Conservation (phyloP, 2,113 vertebrate species). For the Aythya baeri region DNA sequence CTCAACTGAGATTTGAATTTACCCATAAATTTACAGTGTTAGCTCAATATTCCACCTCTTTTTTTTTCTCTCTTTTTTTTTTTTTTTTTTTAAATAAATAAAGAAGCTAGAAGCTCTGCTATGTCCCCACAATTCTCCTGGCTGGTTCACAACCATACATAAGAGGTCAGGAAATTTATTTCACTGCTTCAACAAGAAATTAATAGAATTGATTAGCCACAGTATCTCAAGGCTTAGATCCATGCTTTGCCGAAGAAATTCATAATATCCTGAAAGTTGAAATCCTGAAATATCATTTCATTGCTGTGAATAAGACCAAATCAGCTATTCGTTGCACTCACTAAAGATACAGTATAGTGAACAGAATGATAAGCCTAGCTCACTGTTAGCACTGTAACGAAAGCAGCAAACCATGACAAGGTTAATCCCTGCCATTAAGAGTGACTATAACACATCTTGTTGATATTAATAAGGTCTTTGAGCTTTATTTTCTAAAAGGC, state of each 20-base stretch:
- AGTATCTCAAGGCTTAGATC: constrained; percentile 62
- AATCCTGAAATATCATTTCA: constrained; percentile 68
- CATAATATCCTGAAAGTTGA: constrained; percentile 61
- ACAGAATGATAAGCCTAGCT: constrained; percentile 49
- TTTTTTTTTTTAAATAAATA: not conserved
- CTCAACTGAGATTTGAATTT: not conserved
- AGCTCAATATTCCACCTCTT: not conserved
- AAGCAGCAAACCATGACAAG: constrained; percentile 68
- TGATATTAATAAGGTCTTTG: constrained; percentile 68
- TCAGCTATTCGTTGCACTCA: constrained; percentile 57
- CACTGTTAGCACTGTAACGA: constrained; percentile 40
- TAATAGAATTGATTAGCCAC: constrained; percentile 71
- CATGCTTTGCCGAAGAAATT: constrained; percentile 55
- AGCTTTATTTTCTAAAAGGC: constrained; percentile 64
- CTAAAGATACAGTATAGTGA: constrained; percentile 46
- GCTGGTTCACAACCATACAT: constrained; percentile 10
- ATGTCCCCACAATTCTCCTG: not conserved
- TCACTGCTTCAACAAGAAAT: constrained; percentile 56
- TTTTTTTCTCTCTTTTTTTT: not conserved
- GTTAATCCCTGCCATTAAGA: constrained; percentile 72
- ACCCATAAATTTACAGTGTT: not conserved
- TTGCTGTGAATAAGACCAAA: constrained; percentile 63
- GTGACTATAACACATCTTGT: constrained; percentile 64
- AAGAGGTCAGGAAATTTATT: constrained; percentile 51
- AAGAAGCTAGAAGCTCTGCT: not conserved